Conservation (phyloP, 1,140 invertebrate genomes). For the Camponotus pennsylvanicus region DNA sequence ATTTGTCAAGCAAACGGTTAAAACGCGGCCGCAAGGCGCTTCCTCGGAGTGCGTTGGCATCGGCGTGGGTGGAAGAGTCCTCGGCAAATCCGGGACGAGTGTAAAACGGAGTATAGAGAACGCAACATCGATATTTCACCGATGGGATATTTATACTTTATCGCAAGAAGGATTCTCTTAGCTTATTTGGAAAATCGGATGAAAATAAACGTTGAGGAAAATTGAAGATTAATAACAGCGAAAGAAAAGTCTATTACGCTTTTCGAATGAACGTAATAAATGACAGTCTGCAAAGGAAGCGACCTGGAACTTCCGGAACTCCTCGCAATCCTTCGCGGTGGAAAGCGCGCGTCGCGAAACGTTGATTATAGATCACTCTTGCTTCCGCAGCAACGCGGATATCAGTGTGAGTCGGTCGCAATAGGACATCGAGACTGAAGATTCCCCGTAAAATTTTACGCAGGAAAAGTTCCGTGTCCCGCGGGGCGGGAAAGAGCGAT, state of each 20-base stretch:
- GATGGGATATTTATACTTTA: neutral
- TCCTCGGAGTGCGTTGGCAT: slow-evolving; percentile 44
- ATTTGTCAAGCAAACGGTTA: slow-evolving; percentile 62
- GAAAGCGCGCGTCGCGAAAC: slow-evolving; percentile 47
- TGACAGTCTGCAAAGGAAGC: slow-evolving; percentile 25
- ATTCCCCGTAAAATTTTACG: slow-evolving; percentile 59
- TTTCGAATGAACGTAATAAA: neutral
- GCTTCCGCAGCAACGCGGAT: slow-evolving; percentile 21
- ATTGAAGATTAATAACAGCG: neutral
- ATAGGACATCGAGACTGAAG: slow-evolving; percentile 41
- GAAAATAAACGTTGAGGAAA: neutral
- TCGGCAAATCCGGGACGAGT: slow-evolving; percentile 8
- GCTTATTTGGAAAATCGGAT: neutral
- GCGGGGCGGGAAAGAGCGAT: slow-evolving; percentile 5
- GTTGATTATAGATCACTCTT: slow-evolving; percentile 66
- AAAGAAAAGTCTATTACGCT: neutral
- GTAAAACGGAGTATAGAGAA: neutral
- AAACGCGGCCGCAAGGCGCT: slow-evolving; percentile 39
- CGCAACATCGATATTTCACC: slow-evolving; percentile 6
- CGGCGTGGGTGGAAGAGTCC: slow-evolving; percentile 40
- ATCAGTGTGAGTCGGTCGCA: neutral
- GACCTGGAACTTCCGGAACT: slow-evolving; percentile 37
- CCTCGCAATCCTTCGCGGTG: slow-evolving; percentile 23
- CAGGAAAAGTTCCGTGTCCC: slow-evolving; percentile 62
- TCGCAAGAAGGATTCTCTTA: neutral